Evolutionary conservation across 2,797 vertebrate genomes (phyloP).

Genomic region (Helicolenus hilgendorfi): DNA sequence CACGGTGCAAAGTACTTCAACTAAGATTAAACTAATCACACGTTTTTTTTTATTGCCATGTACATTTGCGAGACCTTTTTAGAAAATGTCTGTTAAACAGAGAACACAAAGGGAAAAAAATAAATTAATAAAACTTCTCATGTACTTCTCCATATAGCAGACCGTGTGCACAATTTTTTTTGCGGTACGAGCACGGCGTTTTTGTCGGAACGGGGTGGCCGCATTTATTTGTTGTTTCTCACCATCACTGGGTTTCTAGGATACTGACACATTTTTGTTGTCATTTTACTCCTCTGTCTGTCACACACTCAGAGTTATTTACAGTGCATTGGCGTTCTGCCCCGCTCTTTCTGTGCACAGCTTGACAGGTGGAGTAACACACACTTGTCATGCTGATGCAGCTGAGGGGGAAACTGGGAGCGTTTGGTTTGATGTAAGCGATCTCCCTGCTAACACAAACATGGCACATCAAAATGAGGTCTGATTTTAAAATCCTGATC

Average conservation of each 20-base stretch:
- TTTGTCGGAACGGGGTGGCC: neutral
- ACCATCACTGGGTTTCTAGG: neutral
- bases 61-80: neutral
- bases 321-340: neutral
- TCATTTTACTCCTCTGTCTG: neutral
- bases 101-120: neutral
- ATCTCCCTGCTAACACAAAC: neutral
- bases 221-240: neutral
- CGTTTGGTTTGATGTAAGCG: neutral
- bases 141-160: neutral
- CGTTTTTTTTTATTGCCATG: neutral
- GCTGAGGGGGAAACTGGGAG: neutral
- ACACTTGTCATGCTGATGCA: neutral
- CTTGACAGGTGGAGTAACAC: neutral
- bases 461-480: neutral
- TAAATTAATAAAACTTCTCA: neutral
- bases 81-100: neutral
- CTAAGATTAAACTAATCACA: neutral
- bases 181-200: neutral
- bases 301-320: neutral
- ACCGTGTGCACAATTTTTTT: neutral
- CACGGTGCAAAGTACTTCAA: constrained; percentile 1
- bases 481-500: neutral
- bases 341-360: neutral
- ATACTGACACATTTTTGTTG: neutral